Evolutionary conservation across 1,140 invertebrate species (phyloP), one percentile per base, ranked within the genome.

Genomic region (Chironomus tepperi): DNA sequence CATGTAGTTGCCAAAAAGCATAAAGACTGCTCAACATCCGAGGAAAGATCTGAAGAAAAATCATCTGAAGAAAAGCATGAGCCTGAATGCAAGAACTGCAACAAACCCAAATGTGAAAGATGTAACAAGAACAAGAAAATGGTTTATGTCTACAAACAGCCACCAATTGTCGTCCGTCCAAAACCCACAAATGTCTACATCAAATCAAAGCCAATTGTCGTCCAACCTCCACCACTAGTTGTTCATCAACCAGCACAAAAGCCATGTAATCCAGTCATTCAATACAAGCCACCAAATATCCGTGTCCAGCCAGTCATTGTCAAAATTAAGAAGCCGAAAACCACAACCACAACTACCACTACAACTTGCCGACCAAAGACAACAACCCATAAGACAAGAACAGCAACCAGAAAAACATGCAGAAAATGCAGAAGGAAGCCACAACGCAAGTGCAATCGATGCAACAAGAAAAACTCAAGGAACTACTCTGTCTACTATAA

Each of bases 121-220:
- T 18, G 18, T 19, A 70, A n/a, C n/a, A n/a, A 70, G 19, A 70
- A 19, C 18, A 70, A 70, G 6, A 70, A 70, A 18, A 18, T 70
- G 7, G 65, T 70, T 19, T 70, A 70, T 19, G 65, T 70, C 18
- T 70, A 70, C 18, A 70, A 70, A 19, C 65, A 70, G 7, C 65
- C 16, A 16, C 65, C 65, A 70, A 70, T 70, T 70, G 19, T 70
- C 18, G 65, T 70, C 5, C 16, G 18, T 19, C 65, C 65, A 70
- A 70, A 70, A 12, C 65, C 65, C 5, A 70, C 65, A 70, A 70
- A 70, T 70, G 65, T 70, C 6, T 70, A 18, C 18, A 70, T 70
- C 19, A 70, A 70, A 10, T 18, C 65, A 5, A 70, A 70, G 19
- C 65, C 65, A 5, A 70, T 70, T 70, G n/a, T 70, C 9, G 65